Evolutionary conservation across 2,113 vertebrate species (phyloP).

Genomic region (Alethe castanea): DNA sequence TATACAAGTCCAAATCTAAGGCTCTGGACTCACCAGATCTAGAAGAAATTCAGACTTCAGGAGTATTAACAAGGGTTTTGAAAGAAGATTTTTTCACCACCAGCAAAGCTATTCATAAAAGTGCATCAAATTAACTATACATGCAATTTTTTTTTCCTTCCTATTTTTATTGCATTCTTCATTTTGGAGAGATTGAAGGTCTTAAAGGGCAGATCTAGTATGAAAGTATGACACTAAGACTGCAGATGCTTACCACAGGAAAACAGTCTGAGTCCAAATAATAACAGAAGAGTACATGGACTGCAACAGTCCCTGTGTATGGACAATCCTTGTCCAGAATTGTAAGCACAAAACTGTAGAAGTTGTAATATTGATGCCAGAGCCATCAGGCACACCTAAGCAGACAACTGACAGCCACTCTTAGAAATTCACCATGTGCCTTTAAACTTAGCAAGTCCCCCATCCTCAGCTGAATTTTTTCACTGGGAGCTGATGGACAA

Average conservation of each 20-base stretch:
- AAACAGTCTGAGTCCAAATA: background rate
- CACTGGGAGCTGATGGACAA: background rate
- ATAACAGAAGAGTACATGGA: accelerated
- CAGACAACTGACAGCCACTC: background rate
- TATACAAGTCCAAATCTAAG: background rate
- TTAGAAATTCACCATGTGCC: background rate
- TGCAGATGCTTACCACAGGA: background rate
- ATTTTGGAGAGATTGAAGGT: background rate
- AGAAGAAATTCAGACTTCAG: background rate
- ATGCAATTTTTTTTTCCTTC: background rate
- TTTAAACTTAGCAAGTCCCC: background rate
- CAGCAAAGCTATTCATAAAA: background rate
- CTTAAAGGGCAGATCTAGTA: background rate
- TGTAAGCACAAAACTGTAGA: background rate
- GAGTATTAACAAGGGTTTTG: background rate
- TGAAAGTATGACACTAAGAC: background rate
- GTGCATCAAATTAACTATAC: background rate
- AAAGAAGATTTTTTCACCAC: background rate
- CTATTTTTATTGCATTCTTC: background rate
- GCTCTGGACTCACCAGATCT: background rate
- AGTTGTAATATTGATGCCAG: background rate
- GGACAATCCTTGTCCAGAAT: background rate
- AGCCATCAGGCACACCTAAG: background rate
- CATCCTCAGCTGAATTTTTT: background rate
- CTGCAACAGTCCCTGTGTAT: background rate